These are phyloP conservation scores for Daubentonia madagascariensis DNA, from an alignment of 2,113 vertebrate genomes.

Conservation along the genomic window DNA sequence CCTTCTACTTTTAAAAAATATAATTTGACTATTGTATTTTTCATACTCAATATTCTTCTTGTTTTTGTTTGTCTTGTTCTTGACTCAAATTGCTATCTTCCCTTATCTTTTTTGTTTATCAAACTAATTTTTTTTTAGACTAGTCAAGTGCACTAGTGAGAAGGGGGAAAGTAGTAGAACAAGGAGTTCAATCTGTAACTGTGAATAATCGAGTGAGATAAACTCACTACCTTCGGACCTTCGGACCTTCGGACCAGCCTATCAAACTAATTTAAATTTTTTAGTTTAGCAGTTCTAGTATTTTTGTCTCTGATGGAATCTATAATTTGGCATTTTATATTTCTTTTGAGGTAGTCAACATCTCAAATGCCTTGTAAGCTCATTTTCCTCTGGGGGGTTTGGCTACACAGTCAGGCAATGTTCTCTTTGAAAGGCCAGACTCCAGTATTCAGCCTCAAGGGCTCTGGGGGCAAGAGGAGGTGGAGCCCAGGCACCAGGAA, in stretches of 20 bases:
- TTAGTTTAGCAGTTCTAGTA: background rate
- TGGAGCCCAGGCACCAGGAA: background rate
- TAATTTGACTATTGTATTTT: background rate
- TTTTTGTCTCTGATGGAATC: background rate
- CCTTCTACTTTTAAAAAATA: background rate
- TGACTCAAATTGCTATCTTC: background rate
- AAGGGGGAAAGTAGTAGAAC: too few species aligned
- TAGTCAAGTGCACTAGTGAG: too few species aligned
- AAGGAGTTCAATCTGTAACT: too few species aligned
- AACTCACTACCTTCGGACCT: too few species aligned
- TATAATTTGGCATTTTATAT: background rate
- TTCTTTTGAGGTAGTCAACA: background rate
- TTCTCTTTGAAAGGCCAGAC: background rate
- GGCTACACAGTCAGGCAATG: background rate
- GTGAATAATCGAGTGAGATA: too few species aligned
- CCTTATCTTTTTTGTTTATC: background rate
- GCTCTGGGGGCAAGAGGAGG: background rate
- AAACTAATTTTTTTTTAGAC: conserved; percentile 15
- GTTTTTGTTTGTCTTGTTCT: background rate
- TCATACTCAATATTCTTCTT: background rate
- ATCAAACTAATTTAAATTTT: conserved; percentile 18
- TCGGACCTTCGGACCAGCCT: background rate
- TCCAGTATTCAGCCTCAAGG: background rate
- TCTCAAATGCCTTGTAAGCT: background rate
- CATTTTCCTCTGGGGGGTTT: background rate